Evolutionary conservation across 2,797 vertebrate species (phyloP).

Genomic region (Yasuhikotakia modesta): DNA sequence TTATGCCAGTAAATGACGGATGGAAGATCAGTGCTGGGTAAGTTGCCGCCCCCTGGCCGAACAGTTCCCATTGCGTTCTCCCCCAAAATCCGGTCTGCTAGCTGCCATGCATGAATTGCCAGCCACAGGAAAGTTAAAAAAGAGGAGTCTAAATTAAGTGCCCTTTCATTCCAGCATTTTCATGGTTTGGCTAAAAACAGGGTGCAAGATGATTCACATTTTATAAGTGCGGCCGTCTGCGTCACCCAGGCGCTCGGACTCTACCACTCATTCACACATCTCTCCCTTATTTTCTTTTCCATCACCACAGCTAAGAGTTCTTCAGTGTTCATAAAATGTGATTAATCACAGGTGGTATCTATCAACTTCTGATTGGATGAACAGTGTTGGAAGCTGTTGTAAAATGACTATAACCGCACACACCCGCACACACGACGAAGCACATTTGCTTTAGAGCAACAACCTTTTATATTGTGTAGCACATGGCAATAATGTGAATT

Average conservation of each 20-base stretch:
- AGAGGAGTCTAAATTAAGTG: constrained; percentile 68
- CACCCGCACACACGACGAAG: neutral
- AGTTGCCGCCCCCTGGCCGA: constrained; percentile 47
- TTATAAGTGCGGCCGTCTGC: constrained; percentile 67
- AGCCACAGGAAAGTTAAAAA: constrained; percentile 67
- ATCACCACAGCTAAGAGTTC: neutral
- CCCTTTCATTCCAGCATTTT: constrained; percentile 71
- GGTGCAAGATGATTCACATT: constrained; percentile 70
- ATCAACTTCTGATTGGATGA: neutral
- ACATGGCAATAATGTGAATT: neutral
- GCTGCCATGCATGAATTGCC: constrained; percentile 63
- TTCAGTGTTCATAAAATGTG: neutral
- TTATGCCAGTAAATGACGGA: constrained; percentile 51
- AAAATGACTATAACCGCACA: neutral
- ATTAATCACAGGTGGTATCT: neutral
- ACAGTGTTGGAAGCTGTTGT: neutral
- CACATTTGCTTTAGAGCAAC: neutral
- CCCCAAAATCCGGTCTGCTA: constrained; percentile 61
- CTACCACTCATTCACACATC: constrained; percentile 61
- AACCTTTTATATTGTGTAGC: neutral
- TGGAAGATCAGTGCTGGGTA: constrained; percentile 47
- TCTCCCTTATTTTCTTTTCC: neutral
- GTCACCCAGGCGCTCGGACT: constrained; percentile 60
- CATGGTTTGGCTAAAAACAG: constrained; percentile 71
- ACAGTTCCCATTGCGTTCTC: constrained; percentile 52